Percentiles rank a stretch among this genome's conserved stretches.
Conservation (phyloP, 2,888 invertebrate species). For the Parthenolecanium corni region DNA sequence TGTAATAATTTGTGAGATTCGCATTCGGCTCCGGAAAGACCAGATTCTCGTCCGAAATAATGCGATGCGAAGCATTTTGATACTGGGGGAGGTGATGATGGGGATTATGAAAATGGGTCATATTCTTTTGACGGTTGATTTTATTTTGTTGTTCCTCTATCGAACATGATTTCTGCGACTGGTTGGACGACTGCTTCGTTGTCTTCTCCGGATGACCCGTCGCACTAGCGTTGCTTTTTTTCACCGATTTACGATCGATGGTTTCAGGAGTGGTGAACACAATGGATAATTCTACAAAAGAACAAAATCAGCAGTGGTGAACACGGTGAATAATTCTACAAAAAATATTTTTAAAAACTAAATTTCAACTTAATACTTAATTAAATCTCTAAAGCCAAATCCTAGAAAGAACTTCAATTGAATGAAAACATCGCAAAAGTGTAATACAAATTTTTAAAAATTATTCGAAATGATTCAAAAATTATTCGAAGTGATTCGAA, state of each 20-base stretch:
- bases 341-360: too few species aligned
- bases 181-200: neutral
- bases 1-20: neutral
- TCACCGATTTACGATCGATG: slow-evolving; percentile 4
- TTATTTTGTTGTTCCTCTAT: neutral
- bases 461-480: too few species aligned
- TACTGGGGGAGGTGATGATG: neutral
- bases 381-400: too few species aligned
- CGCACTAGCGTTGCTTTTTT: neutral
- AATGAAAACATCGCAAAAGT: too few species aligned
- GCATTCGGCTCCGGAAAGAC: neutral
- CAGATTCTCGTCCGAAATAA: neutral
- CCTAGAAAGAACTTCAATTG: too few species aligned
- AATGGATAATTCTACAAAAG: slow-evolving; percentile 6
- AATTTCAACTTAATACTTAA: too few species aligned
- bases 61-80: neutral
- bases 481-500: too few species aligned
- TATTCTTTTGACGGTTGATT: neutral
- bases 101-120: neutral
- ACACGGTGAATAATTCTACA: neutral
- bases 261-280: slow-evolving; percentile 15
- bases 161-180: neutral
- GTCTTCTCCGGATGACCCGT: neutral
- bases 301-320: neutral
- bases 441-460: too few species aligned